Percentiles rank a stretch among this genome's conserved stretches.
Evolutionary conservation across 2,797 vertebrate species (phyloP).

Genomic region (Tinamus major): DNA sequence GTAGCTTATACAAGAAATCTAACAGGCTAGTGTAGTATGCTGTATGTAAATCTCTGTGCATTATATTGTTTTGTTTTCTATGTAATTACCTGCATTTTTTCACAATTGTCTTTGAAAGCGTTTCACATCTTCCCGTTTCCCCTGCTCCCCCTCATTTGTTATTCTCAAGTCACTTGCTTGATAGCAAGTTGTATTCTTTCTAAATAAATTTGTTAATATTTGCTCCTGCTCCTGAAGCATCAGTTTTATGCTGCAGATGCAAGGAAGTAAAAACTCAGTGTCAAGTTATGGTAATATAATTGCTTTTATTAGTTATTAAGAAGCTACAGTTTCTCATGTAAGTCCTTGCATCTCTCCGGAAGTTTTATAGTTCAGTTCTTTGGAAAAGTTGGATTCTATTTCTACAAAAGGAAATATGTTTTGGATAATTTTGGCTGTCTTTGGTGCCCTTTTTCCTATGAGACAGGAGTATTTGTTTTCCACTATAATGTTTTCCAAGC

Average conservation of each 20-base stretch:
- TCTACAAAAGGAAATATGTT: not conserved
- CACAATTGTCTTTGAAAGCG: not conserved
- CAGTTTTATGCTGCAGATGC: not conserved
- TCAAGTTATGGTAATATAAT: not conserved
- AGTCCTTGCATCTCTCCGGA: not conserved
- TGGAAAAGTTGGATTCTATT: not conserved
- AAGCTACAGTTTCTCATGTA: not conserved
- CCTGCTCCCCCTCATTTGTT: not conserved
- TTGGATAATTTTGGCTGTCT: not conserved
- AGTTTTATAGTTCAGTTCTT: not conserved
- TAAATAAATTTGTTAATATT: not conserved
- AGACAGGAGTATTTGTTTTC: not conserved
- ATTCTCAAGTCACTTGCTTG: not conserved
- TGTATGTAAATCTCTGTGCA: not conserved
- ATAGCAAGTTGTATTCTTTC: not conserved
- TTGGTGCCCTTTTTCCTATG: not conserved
- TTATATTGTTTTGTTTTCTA: not conserved
- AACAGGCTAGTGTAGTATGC: not conserved
- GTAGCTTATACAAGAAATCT: not conserved
- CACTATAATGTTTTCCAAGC: not conserved
- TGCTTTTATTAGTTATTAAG: not conserved
- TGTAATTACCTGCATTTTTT: accelerated
- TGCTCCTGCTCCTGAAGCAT: not conserved
- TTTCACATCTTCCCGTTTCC: not conserved
- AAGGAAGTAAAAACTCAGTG: not conserved